Percentiles rank a stretch among this genome's conserved stretches.
phyloP scores from a whole-genome alignment of 2,888 invertebrate species.

The Metopia argyrocephala region DNA sequence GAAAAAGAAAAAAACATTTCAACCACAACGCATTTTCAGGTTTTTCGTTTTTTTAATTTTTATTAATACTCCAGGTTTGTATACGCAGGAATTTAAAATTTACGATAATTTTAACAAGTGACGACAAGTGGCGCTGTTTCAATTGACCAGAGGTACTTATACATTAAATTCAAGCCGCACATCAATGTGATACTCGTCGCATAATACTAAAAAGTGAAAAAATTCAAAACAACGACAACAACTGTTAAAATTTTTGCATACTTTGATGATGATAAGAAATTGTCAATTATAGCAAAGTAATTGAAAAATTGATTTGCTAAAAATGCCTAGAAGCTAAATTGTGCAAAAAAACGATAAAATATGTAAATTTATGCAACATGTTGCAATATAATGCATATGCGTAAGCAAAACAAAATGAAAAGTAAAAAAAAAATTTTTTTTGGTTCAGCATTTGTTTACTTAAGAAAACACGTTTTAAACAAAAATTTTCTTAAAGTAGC shows the following conservation, averaged over 20 bases:
- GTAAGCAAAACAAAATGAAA: conserved; percentile 18
- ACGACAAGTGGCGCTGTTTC: conserved; percentile 72
- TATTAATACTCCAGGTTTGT: too few relatives aligned
- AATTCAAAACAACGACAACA: conserved; percentile 13
- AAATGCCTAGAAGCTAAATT: conserved; percentile 53
- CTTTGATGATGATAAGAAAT: conserved; percentile 57
- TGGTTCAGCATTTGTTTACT: neutral
- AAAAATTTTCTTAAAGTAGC: too few relatives aligned
- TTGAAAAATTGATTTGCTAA: conserved; percentile 63
- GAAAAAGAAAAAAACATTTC: conserved; percentile 15
- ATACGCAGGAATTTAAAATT: conserved; percentile 64
- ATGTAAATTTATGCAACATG: conserved; percentile 42
- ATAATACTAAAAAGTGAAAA: neutral
- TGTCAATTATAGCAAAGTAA: conserved; percentile 61
- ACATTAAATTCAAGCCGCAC: neutral
- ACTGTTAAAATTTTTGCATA: conserved; percentile 47
- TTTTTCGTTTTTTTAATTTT: neutral
- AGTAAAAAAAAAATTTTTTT: conserved; percentile 1
- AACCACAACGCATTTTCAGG: conserved; percentile 24
- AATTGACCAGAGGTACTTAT: neutral
- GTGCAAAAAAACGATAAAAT: conserved; percentile 23
- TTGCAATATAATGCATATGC: conserved; percentile 40
- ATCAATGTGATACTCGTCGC: conserved; percentile 31
- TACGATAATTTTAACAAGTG: conserved; percentile 74
- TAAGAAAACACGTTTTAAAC: neutral